These are phyloP conservation scores for Hirtodrosophila trivittata DNA, from an alignment of 2,888 invertebrate genomes.

Conservation along the genomic window DNA sequence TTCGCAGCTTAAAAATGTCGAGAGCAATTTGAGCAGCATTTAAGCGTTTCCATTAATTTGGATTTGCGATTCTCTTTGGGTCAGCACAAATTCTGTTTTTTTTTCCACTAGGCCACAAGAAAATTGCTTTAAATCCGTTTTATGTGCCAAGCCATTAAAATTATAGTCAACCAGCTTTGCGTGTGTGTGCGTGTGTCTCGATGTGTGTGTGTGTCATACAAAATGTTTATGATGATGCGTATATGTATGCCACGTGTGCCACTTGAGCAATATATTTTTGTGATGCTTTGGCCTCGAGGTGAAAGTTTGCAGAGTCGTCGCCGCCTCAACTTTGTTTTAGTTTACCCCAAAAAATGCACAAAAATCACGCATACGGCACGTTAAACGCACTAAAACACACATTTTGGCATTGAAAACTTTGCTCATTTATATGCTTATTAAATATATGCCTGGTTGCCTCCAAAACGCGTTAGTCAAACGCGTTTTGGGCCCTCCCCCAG, in stretches of 20 bases:
- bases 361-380: constrained; percentile 53
- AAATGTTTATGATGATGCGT: constrained; percentile 57
- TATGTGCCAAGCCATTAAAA: constrained; percentile 69
- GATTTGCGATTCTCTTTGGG: constrained; percentile 51
- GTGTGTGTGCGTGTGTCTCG: constrained; percentile 14
- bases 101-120: constrained; percentile 51
- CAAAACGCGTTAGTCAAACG: constrained; percentile 2
- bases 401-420: constrained; percentile 63
- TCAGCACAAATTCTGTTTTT: constrained; percentile 53
- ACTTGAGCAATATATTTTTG: constrained; percentile 20
- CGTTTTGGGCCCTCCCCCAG: not conserved
- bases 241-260: constrained; percentile 63
- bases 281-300: constrained; percentile 34
- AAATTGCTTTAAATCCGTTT: constrained; percentile 75
- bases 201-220: not conserved
- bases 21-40: constrained; percentile 46
- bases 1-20: constrained; percentile 61
- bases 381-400: constrained; percentile 34
- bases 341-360: not conserved
- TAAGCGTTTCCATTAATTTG: constrained; percentile 72
- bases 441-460: constrained; percentile 48
- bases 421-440: constrained; percentile 75
- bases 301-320: constrained; percentile 6
- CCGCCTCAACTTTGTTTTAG: constrained; percentile 22
- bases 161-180: constrained; percentile 30